Percentiles rank a stretch among this genome's conserved stretches.
These are phyloP conservation scores for Lycaon pictus DNA, from an alignment of 2,113 vertebrate genomes.

Conservation along the genomic window DNA sequence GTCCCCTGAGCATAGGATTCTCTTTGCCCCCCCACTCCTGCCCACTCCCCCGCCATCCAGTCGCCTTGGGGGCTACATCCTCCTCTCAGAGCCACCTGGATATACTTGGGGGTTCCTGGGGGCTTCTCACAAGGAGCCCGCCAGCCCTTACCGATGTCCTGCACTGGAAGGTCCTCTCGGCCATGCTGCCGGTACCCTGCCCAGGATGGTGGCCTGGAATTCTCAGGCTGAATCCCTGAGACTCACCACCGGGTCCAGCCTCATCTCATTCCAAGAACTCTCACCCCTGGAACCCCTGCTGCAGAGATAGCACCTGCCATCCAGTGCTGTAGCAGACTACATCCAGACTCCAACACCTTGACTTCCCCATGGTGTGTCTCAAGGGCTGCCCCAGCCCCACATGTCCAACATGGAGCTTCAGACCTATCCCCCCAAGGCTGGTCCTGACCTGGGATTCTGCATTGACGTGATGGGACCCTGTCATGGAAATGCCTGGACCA, in stretches of 20 bases:
- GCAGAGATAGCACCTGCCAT: accelerated
- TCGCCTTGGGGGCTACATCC: not conserved
- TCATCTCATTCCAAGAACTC: accelerated
- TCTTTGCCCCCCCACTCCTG: accelerated
- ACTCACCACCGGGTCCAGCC: not conserved
- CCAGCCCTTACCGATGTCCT: accelerated
- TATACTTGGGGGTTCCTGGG: not conserved
- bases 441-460: not conserved
- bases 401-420: accelerated
- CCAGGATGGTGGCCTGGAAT: not conserved
- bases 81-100: not conserved
- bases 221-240: not conserved
- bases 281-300: accelerated
- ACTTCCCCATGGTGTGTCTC: accelerated
- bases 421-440: not conserved
- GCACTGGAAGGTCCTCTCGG: accelerated
- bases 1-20: not conserved
- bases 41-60: not conserved
- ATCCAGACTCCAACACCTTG: not conserved
- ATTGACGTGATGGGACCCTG: accelerated
- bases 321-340: accelerated
- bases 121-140: not conserved
- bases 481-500: not conserved
- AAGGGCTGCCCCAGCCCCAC: not conserved
- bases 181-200: not conserved